Percentiles rank a stretch among this genome's conserved stretches.
Conservation (phyloP, 2,888 invertebrate genomes). For the Phengaris alcon region DNA sequence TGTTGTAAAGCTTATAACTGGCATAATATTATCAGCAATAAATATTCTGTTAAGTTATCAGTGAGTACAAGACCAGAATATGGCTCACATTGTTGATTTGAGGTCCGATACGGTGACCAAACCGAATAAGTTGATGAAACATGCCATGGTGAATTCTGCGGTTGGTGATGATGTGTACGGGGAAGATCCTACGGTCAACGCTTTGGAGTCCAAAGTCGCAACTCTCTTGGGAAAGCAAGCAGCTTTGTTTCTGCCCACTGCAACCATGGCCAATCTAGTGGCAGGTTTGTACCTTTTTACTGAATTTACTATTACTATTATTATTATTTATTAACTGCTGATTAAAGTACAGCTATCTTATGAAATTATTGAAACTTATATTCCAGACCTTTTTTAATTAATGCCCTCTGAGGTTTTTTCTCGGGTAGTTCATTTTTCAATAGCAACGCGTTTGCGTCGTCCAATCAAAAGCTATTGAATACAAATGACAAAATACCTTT, state of each 20-base stretch:
- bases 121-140: slow-evolving; percentile 90
- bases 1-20: background rate
- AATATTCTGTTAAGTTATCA: background rate
- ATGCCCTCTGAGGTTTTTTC: too few species aligned
- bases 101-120: slow-evolving; percentile 95
- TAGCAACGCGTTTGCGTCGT: too few species aligned
- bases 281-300: slow-evolving; percentile 54
- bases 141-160: slow-evolving; percentile 90
- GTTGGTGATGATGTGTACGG: slow-evolving; percentile 96
- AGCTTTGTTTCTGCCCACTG: slow-evolving; percentile 92
- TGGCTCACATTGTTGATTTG: slow-evolving; percentile 85
- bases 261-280: slow-evolving; percentile 97
- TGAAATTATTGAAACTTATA: too few species aligned
- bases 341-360: too few species aligned
- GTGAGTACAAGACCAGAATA: slow-evolving; percentile 34
- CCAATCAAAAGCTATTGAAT: too few species aligned
- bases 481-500: too few species aligned
- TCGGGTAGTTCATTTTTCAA: too few species aligned
- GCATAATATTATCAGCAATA: background rate
- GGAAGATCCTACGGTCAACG: slow-evolving; percentile 93
- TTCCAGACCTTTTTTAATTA: too few species aligned
- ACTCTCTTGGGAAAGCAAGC: slow-evolving; percentile 91
- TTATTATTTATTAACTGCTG: too few species aligned
- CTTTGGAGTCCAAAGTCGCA: slow-evolving; percentile 87
- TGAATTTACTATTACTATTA: background rate